phyloP scores from a whole-genome alignment of 2,797 vertebrate genomes.

The Enteromius trimaculatus region DNA sequence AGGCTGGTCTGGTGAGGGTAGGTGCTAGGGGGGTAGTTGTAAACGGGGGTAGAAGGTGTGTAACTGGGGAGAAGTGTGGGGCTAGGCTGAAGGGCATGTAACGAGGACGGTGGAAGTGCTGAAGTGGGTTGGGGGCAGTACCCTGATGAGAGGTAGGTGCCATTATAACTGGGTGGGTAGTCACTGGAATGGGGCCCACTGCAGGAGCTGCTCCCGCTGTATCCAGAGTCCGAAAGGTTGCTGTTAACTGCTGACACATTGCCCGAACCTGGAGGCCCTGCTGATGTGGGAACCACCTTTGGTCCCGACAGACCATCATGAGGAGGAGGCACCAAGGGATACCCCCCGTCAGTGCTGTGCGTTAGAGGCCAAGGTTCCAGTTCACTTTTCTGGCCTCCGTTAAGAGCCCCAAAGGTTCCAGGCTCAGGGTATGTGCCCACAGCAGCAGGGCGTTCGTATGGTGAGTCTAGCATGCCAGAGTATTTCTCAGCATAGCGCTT shows the following conservation, averaged over 20 bases:
- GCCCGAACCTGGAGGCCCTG: constrained; percentile 78
- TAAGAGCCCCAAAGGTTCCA: constrained; percentile 81
- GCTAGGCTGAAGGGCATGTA: constrained; percentile 85
- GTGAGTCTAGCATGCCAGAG: constrained; percentile 88
- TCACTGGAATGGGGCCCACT: constrained; percentile 80
- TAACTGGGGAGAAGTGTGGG: constrained; percentile 86
- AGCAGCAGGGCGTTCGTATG: constrained; percentile 87
- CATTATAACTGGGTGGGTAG: constrained; percentile 87
- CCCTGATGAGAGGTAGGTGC: constrained; percentile 88
- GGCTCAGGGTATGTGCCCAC: constrained; percentile 83
- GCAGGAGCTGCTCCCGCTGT: constrained; percentile 82
- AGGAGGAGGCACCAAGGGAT: constrained; percentile 82
- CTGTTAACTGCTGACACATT: constrained; percentile 81
- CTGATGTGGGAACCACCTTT: constrained; percentile 77
- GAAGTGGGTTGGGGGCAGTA: constrained; percentile 87
- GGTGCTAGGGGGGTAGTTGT: constrained; percentile 85
- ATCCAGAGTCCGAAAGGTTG: constrained; percentile 84
- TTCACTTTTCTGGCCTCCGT: constrained; percentile 83
- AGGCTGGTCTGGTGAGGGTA: constrained; percentile 85
- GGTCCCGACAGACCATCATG: constrained; percentile 84
- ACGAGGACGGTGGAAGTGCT: constrained; percentile 84
- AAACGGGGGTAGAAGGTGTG: constrained; percentile 84
- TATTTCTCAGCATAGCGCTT: constrained; percentile 99
- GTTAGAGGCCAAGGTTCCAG: constrained; percentile 89
- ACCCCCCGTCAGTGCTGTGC: constrained; percentile 82